Conservation (phyloP, 2,888 invertebrate genomes). For the Lithophane leautieri region DNA sequence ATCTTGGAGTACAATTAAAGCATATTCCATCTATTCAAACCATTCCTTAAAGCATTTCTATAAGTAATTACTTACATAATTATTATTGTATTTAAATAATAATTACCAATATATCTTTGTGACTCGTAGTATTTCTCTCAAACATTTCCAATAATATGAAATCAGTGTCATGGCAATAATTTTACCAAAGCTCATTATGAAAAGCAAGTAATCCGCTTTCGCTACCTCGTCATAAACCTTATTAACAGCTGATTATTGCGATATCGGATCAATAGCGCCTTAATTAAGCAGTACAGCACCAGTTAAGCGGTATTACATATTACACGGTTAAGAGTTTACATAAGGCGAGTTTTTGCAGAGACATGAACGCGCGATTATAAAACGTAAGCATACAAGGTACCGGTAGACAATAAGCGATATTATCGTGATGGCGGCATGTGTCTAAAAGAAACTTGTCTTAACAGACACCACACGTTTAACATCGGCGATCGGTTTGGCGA, state of each 20-base stretch:
- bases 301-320: constrained; percentile 17
- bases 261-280: constrained; percentile 41
- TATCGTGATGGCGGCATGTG: neutral
- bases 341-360: neutral
- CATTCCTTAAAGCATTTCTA: neutral
- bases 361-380: neutral
- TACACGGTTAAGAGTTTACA: neutral
- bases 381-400: neutral
- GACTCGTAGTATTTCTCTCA: neutral
- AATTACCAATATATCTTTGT: too few relatives aligned
- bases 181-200: constrained; percentile 34
- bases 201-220: constrained; percentile 49
- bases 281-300: constrained; percentile 45
- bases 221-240: constrained; percentile 37
- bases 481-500: neutral
- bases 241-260: constrained; percentile 55
- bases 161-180: constrained; percentile 1
- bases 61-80: neutral
- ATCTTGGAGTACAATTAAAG: too few relatives aligned
- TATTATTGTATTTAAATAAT: neutral
- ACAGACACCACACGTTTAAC: neutral
- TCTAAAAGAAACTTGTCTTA: too few relatives aligned
- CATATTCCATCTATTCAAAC: too few relatives aligned
- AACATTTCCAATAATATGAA: neutral
- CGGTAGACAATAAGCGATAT: neutral